Evolutionary conservation across 2,113 vertebrate genomes (phyloP).

Genomic region (Planiliza haematocheilus): DNA sequence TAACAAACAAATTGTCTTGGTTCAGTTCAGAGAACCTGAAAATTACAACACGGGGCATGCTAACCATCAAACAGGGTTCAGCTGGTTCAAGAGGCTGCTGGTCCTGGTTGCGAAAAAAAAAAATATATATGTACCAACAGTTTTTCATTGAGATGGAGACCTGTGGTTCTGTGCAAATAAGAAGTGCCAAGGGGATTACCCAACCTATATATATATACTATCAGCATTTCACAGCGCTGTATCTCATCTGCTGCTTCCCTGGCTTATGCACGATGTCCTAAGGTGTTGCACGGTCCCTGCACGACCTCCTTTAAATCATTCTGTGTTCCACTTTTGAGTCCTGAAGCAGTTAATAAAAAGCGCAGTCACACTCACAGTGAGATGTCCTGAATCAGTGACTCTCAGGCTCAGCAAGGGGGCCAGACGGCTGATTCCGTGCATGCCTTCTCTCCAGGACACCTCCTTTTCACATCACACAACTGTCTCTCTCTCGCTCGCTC

Average conservation of each 20-base stretch:
- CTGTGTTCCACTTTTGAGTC: background rate
- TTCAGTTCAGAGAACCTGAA: too few species aligned
- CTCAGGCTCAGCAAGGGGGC: conserved; percentile 63
- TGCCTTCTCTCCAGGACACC: conserved; percentile 72
- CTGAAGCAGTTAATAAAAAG: conserved; percentile 11
- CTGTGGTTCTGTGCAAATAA: too few species aligned
- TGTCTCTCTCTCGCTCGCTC: conserved; percentile 56
- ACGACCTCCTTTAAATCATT: background rate
- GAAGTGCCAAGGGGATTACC: too few species aligned
- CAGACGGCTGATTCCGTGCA: conserved; percentile 70
- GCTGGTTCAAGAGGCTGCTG: too few species aligned
- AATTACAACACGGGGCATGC: too few species aligned
- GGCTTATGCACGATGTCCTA: background rate
- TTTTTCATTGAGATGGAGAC: too few species aligned
- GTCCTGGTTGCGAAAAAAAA: too few species aligned
- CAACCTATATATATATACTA: background rate
- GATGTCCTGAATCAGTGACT: conserved; percentile 59
- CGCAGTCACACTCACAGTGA: background rate
- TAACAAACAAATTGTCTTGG: too few species aligned
- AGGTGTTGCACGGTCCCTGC: background rate
- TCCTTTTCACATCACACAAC: conserved; percentile 61
- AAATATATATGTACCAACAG: too few species aligned
- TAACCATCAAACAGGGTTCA: too few species aligned
- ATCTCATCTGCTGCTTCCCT: background rate
- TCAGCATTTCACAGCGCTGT: background rate